Percentiles rank a stretch among this genome's conserved stretches.
Evolutionary conservation across 2,113 vertebrate species (phyloP).

Genomic region (Stegostoma tigrinum): DNA sequence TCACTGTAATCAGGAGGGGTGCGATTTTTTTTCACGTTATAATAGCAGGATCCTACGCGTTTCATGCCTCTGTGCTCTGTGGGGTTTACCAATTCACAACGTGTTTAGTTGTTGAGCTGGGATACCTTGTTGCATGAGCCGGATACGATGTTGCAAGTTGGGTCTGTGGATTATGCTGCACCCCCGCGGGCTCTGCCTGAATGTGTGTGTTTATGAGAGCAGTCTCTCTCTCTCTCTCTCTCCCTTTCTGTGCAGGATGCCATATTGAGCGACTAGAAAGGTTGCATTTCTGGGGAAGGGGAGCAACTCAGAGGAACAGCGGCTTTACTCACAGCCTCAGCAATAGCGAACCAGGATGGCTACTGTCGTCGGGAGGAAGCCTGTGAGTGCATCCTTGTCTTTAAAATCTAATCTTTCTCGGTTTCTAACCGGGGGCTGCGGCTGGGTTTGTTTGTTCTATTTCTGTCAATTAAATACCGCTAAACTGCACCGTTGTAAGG

Average conservation of each 20-base stretch:
- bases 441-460: background rate
- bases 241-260: background rate
- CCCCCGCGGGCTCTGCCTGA: background rate
- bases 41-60: background rate
- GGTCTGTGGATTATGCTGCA: background rate
- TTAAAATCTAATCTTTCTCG: too few relatives aligned
- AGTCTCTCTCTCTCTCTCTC: background rate
- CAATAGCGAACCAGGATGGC: background rate
- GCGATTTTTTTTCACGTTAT: background rate
- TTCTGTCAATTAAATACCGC: conserved; percentile 12
- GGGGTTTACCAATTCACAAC: background rate
- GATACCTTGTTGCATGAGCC: too few relatives aligned
- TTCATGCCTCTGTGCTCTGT: background rate
- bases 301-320: too few relatives aligned
- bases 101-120: background rate
- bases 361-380: background rate
- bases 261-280: conserved; percentile 12
- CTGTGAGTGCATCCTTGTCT: background rate
- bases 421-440: background rate
- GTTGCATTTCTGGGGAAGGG: background rate
- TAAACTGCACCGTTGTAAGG: background rate
- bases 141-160: background rate
- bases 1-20: background rate
- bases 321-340: background rate
- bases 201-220: background rate